Evolutionary conservation across 2,113 vertebrate species (phyloP), one percentile per base, ranked within the genome.

Genomic region (Lamprologus lemairii): DNA sequence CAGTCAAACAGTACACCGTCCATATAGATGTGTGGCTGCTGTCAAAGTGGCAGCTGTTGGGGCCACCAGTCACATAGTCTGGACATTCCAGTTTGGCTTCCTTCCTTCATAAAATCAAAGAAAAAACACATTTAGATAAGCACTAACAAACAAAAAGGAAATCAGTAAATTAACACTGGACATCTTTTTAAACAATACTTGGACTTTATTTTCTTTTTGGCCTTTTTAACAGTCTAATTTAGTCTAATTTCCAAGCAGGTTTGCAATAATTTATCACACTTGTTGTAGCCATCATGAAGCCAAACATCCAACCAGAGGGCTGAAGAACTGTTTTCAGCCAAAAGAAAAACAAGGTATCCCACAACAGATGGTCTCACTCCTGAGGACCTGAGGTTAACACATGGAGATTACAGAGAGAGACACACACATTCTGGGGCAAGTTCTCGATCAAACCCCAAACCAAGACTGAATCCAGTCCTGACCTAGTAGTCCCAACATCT

Each of bases 11-110:
- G 95, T 96, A 97, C 1, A 95, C 2, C 84, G 83, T 93, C 97
- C 97, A 97, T 5, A 97, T 14, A 21, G 89, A 82, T 0, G 97
- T 97, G 92, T 97, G 96, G 19, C 82, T 86, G 7, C 68, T 89
- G 94, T 97, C 93, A 9, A 97, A 97, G 93, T 94, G 93, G 91
- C 97, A 97, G 92, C 96, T 97, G 93, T 96, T 89, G 19, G 90
- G 12, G 1, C 96, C 97, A 0, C 88, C 90, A 1, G 65, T 95
- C 47, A 63, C 45, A 60, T 97, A 97, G 89, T 97, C 96, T 0
- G 97, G 96, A 93, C 97, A 97, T 26, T 96, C 94, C 0, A 16
- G 80, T 28, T n/a, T 78, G 9, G 91, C 86, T 3, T 82, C 90
- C 1, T 88, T 89, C 5, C 96, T 97, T 92, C 2, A 45, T 1